Evolutionary conservation across 2,888 invertebrate genomes (phyloP).

Genomic region (Drosophila lacicola): DNA sequence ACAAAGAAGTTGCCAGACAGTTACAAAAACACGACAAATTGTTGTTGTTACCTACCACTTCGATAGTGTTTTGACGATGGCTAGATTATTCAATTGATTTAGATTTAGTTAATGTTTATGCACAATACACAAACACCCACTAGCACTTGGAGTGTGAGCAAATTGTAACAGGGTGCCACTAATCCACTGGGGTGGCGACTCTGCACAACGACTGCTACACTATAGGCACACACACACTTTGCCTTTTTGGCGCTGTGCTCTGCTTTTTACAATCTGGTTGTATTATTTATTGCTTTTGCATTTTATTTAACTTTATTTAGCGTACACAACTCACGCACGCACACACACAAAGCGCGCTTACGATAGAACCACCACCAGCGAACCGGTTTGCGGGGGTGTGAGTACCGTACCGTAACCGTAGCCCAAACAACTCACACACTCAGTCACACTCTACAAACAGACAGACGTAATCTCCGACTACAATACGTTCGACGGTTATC

Average conservation of each 20-base stretch:
- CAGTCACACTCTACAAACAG: slow-evolving; percentile 37
- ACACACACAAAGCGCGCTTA: slow-evolving; percentile 36
- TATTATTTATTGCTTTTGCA: slow-evolving; percentile 58
- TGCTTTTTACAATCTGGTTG: slow-evolving; percentile 54
- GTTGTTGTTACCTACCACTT: slow-evolving; percentile 51
- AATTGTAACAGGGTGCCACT: slow-evolving; percentile 79
- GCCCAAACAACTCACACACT: slow-evolving; percentile 58
- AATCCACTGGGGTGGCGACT: slow-evolving; percentile 83
- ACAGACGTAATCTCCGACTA: slow-evolving; percentile 53
- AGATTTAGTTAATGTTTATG: slow-evolving; percentile 32
- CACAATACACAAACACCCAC: slow-evolving; percentile 40
- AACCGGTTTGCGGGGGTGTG: slow-evolving; percentile 76
- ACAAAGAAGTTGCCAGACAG: slow-evolving; percentile 71
- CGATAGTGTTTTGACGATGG: slow-evolving; percentile 10
- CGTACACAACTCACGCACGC: slow-evolving; percentile 25
- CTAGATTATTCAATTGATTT: slow-evolving; percentile 7
- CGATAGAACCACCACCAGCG: slow-evolving; percentile 56
- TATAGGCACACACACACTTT: slow-evolving; percentile 29
- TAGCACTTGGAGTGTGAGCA: slow-evolving; percentile 55
- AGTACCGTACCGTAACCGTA: slow-evolving; percentile 59
- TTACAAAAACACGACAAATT: slow-evolving; percentile 27
- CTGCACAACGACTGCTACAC: slow-evolving; percentile 59
- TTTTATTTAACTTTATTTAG: slow-evolving; percentile 50
- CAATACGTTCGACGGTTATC: slow-evolving; percentile 32
- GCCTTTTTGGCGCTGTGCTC: slow-evolving; percentile 59